phyloP scores from a whole-genome alignment of 2,797 vertebrate species.

The Pantherophis vulpinus region DNA sequence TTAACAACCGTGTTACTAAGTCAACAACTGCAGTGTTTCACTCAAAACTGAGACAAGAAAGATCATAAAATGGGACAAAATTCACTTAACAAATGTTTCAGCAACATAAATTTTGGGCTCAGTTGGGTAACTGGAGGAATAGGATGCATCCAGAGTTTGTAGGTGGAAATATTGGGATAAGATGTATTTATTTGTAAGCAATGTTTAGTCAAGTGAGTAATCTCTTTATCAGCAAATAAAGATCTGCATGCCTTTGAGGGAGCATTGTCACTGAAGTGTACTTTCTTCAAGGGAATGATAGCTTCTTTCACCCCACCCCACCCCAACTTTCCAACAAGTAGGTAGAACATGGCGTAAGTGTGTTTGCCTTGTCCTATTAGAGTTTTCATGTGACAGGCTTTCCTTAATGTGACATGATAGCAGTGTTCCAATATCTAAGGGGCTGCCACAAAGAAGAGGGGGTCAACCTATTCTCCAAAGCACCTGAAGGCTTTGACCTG shows the following conservation, averaged over 20 bases:
- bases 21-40: no score
- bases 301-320: background rate
- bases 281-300: background rate
- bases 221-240: background rate
- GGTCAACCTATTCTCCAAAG: no score
- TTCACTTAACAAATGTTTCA: no score
- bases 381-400: background rate
- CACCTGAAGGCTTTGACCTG: no score
- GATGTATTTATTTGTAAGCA: background rate
- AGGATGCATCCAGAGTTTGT: background rate
- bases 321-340: background rate
- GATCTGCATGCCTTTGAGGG: background rate
- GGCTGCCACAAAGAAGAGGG: no score
- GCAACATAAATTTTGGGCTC: no score
- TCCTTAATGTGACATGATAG: background rate
- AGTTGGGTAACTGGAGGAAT: no score
- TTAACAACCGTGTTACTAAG: no score
- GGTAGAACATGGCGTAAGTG: background rate
- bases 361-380: background rate
- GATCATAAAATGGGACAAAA: no score
- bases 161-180: background rate
- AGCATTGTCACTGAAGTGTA: background rate
- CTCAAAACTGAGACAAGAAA: no score
- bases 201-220: background rate
- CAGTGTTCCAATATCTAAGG: no score